phyloP scores from a whole-genome alignment of 2,113 vertebrate species.

The Hystrix cristata region DNA sequence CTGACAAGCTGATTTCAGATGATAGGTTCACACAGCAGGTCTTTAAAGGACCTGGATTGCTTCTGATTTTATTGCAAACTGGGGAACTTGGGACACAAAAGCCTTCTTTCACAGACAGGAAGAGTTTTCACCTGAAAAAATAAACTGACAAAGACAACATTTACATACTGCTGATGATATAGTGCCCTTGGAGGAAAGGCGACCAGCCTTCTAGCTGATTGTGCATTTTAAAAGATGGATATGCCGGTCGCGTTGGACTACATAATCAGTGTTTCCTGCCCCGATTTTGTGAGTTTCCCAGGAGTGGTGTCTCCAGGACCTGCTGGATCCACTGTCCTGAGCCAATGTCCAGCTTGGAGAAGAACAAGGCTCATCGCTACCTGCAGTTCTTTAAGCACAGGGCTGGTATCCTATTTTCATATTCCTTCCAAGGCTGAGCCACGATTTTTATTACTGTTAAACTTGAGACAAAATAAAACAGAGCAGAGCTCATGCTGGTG shows the following conservation, averaged over 20 bases:
- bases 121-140: constrained; percentile 74
- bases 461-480: background rate
- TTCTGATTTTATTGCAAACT: constrained; percentile 63
- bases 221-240: constrained; percentile 65
- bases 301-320: background rate
- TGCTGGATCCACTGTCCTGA: fast-evolving
- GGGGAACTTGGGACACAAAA: constrained; percentile 68
- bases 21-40: constrained; percentile 25
- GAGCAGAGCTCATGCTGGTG: background rate
- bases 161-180: constrained; percentile 64
- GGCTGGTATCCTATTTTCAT: too few relatives aligned
- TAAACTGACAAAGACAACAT: constrained; percentile 74
- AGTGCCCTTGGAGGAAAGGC: constrained; percentile 53
- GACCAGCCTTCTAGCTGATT: background rate
- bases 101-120: constrained; percentile 74
- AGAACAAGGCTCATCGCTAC: background rate
- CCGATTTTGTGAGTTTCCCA: background rate
- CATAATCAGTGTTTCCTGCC: constrained; percentile 37
- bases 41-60: background rate
- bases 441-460: background rate
- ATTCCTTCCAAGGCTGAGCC: fast-evolving
- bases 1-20: constrained; percentile 5
- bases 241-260: background rate
- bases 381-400: background rate
- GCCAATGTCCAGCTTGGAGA: background rate